These are phyloP conservation scores for Drosophila borborema DNA, from an alignment of 2,888 invertebrate genomes.

Conservation along the genomic window DNA sequence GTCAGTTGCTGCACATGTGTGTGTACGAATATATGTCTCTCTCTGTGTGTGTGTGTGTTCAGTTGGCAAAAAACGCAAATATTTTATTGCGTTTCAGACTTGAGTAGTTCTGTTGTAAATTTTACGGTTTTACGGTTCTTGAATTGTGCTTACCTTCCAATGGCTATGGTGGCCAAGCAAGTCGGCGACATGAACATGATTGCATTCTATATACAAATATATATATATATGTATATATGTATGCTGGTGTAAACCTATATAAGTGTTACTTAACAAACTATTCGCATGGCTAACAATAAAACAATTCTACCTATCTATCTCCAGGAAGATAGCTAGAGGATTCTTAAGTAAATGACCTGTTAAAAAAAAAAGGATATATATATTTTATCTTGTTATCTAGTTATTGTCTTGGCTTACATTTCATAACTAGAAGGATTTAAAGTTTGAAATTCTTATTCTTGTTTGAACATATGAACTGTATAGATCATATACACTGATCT, in stretches of 20 bases:
- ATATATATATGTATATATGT: slow-evolving; percentile 12
- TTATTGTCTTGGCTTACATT: too few species aligned
- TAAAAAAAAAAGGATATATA: background rate
- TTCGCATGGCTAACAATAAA: background rate
- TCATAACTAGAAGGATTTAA: too few species aligned
- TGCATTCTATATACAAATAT: slow-evolving; percentile 25
- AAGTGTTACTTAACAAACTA: background rate
- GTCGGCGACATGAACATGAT: slow-evolving; percentile 44
- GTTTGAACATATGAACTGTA: background rate
- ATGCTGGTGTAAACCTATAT: background rate
- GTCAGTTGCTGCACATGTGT: slow-evolving; percentile 57
- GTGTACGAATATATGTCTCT: slow-evolving; percentile 1
- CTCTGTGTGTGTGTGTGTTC: slow-evolving; percentile 48
- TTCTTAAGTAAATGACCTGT: background rate
- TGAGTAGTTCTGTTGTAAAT: slow-evolving; percentile 82
- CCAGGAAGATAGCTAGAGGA: background rate
- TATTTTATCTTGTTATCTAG: too few species aligned
- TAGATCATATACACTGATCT: background rate
- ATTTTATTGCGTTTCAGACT: slow-evolving; percentile 82
- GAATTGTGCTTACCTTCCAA: slow-evolving; percentile 57
- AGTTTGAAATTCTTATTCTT: too few species aligned
- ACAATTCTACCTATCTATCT: background rate
- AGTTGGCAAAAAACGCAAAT: slow-evolving; percentile 78
- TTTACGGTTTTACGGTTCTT: slow-evolving; percentile 78
- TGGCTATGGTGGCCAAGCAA: slow-evolving; percentile 17